Evolutionary conservation across 2,113 vertebrate genomes (phyloP).

Genomic region (Nematolebias whitei): DNA sequence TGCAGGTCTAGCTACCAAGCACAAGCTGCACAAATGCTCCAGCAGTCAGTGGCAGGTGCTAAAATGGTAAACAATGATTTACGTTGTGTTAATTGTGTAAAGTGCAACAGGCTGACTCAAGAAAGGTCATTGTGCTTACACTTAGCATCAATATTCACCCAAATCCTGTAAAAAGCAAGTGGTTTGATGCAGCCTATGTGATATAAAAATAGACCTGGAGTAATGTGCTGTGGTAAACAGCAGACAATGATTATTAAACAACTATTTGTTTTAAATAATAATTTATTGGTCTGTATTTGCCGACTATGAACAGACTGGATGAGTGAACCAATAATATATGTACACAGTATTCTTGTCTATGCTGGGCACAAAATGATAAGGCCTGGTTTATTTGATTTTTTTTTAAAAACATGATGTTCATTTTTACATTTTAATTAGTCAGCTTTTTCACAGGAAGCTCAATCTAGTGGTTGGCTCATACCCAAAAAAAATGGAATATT

Average conservation of each 20-base stretch:
- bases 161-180: not conserved
- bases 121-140: too few species aligned
- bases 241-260: constrained; percentile 38
- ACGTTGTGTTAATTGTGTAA: too few species aligned
- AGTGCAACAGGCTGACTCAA: too few species aligned
- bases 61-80: too few species aligned
- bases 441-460: constrained; percentile 13
- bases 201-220: constrained; percentile 33
- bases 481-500: not conserved
- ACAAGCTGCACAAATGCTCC: too few species aligned
- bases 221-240: constrained; percentile 52
- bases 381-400: constrained; percentile 43
- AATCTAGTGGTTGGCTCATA: constrained; percentile 3
- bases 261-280: constrained; percentile 37
- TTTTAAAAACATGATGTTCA: constrained; percentile 54
- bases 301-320: constrained; percentile 63
- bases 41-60: too few species aligned
- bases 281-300: constrained; percentile 63
- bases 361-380: constrained; percentile 50
- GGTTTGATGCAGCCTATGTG: not conserved
- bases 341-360: constrained; percentile 28
- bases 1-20: too few species aligned
- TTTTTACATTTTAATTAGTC: constrained; percentile 45
- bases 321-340: constrained; percentile 59
- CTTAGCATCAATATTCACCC: too few species aligned